Percentiles rank a stretch among this genome's conserved stretches.
phyloP scores from a whole-genome alignment of 2,888 invertebrate genomes.

The Eupithecia exiguata region DNA sequence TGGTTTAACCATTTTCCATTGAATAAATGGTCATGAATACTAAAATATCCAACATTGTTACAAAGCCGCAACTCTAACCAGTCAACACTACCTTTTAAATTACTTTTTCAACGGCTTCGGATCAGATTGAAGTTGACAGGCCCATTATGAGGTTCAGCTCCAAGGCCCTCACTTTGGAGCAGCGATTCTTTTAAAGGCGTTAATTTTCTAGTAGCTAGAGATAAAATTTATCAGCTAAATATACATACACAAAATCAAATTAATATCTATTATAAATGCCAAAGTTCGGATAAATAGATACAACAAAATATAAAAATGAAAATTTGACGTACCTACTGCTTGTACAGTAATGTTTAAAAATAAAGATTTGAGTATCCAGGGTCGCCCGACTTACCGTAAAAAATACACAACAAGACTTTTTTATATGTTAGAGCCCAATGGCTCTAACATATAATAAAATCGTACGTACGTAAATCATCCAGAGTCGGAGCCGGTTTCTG shows the following conservation, averaged over 20 bases:
- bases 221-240: too few relatives aligned
- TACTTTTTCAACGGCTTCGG: conserved; percentile 25
- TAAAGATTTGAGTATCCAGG: too few relatives aligned
- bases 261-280: neutral
- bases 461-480: too few relatives aligned
- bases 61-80: conserved; percentile 1
- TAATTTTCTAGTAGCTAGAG: neutral
- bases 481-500: conserved; percentile 31
- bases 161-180: neutral
- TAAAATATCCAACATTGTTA: conserved; percentile 10
- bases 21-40: neutral
- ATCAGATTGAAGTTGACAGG: conserved; percentile 48
- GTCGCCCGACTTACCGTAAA: too few relatives aligned
- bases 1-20: neutral
- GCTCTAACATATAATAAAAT: neutral
- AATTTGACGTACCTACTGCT: too few relatives aligned
- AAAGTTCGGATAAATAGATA: neutral
- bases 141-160: conserved; percentile 45
- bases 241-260: too few relatives aligned
- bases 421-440: neutral
- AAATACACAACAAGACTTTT: too few relatives aligned
- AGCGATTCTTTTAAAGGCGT: neutral
- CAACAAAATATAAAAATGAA: too few relatives aligned
- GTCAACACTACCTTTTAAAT: conserved; percentile 14
- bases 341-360: too few relatives aligned